These are phyloP conservation scores for Melieria crassipennis DNA, from an alignment of 2,888 invertebrate species.

Conservation along the genomic window DNA sequence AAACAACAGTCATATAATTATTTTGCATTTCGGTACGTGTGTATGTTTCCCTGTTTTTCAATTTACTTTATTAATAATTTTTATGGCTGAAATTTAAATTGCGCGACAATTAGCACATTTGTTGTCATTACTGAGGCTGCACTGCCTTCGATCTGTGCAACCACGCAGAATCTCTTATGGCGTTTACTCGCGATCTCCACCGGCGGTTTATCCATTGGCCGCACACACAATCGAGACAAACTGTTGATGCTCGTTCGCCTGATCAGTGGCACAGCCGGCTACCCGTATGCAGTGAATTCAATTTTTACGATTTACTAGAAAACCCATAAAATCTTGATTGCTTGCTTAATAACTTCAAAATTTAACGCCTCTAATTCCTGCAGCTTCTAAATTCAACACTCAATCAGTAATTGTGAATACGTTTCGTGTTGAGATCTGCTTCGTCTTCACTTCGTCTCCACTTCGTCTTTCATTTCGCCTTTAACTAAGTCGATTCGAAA, in stretches of 20 bases:
- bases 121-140: background rate
- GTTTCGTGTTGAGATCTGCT: background rate
- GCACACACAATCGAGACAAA: no score
- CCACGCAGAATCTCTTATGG: no score
- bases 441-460: background rate
- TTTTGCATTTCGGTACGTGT: background rate
- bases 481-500: constrained; percentile 25
- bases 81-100: constrained; percentile 56
- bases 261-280: no score
- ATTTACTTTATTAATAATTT: constrained; percentile 33
- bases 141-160: no score
- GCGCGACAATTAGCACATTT: constrained; percentile 56
- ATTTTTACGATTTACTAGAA: constrained; percentile 24
- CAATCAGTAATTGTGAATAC: constrained; percentile 30
- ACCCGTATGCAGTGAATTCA: background rate
- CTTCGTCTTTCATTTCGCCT: constrained; percentile 6
- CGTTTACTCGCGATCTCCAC: no score
- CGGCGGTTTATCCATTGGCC: no score
- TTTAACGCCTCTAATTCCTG: constrained; percentile 36
- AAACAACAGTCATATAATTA: no score
- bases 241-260: no score
- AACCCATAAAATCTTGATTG: constrained; percentile 36
- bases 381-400: constrained; percentile 35
- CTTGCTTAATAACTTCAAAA: constrained; percentile 37
- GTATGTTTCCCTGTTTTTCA: background rate